Conservation (phyloP, 2,888 invertebrate species). For the Thymelicus lineola region DNA sequence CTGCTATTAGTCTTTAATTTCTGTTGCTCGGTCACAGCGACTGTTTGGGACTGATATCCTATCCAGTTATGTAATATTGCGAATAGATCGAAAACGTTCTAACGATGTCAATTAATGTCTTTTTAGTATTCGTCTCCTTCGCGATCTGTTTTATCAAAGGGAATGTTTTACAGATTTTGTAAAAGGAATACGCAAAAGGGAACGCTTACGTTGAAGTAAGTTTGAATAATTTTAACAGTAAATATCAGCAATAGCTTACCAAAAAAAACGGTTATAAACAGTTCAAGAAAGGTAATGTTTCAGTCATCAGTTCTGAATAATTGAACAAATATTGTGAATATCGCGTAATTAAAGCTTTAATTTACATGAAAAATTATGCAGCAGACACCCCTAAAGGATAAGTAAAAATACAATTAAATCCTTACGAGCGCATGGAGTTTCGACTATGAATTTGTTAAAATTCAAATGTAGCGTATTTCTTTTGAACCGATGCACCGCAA, state of each 20-base stretch:
- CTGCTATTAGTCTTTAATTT: slow-evolving; percentile 9
- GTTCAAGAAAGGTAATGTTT: too few species aligned
- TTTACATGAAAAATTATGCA: background rate
- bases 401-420: background rate
- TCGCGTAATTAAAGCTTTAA: background rate
- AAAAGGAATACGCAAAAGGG: too few species aligned
- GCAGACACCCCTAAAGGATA: slow-evolving; percentile 10
- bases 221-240: too few species aligned
- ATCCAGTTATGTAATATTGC: background rate
- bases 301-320: too few species aligned
- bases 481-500: slow-evolving; percentile 28
- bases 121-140: too few species aligned
- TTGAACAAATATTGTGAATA: background rate
- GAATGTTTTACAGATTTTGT: too few species aligned
- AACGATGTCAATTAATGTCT: background rate
- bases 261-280: too few species aligned
- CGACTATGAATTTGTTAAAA: slow-evolving; percentile 19
- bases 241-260: too few species aligned
- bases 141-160: too few species aligned
- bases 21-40: background rate
- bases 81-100: background rate
- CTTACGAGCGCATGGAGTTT: background rate
- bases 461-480: slow-evolving; percentile 32
- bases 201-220: too few species aligned
- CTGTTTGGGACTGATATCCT: background rate